A percentile compares a stretch with the other conserved stretches of the same genome.
phyloP scores from a whole-genome alignment of 2,797 vertebrate species.

The Alauda arvensis region DNA sequence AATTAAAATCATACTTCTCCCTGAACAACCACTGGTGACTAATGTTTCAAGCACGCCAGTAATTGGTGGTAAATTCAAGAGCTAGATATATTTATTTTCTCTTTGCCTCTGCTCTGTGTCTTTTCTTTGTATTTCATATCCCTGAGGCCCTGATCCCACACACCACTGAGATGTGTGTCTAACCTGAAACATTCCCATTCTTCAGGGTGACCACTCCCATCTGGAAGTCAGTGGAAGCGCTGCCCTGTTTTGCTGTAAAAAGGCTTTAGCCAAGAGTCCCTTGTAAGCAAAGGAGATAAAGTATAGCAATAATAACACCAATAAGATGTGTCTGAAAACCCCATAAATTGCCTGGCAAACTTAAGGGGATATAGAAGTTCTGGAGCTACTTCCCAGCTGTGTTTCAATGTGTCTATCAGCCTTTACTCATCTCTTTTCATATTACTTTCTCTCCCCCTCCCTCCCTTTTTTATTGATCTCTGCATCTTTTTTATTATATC shows the following conservation, averaged over 20 bases:
- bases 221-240: neutral
- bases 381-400: constrained; percentile 16
- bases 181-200: neutral
- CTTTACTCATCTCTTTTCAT: constrained; percentile 49
- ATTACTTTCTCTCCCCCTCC: constrained; percentile 32
- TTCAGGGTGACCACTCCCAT: neutral
- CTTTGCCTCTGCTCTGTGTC: neutral
- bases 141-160: neutral
- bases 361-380: constrained; percentile 17
- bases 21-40: neutral
- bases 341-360: constrained; percentile 38
- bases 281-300: constrained; percentile 15
- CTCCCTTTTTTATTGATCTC: constrained; percentile 56
- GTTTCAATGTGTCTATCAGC: constrained; percentile 40
- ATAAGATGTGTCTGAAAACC: neutral
- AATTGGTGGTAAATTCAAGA: constrained; percentile 7
- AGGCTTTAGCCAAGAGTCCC: neutral
- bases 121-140: neutral
- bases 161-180: neutral
- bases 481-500: constrained; percentile 58
- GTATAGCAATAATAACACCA: neutral
- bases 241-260: neutral
- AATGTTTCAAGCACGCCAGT: constrained; percentile 6
- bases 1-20: constrained; percentile 45
- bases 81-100: neutral